Conservation (phyloP, 2,113 vertebrate genomes). For the Gopherus flavomarginatus region DNA sequence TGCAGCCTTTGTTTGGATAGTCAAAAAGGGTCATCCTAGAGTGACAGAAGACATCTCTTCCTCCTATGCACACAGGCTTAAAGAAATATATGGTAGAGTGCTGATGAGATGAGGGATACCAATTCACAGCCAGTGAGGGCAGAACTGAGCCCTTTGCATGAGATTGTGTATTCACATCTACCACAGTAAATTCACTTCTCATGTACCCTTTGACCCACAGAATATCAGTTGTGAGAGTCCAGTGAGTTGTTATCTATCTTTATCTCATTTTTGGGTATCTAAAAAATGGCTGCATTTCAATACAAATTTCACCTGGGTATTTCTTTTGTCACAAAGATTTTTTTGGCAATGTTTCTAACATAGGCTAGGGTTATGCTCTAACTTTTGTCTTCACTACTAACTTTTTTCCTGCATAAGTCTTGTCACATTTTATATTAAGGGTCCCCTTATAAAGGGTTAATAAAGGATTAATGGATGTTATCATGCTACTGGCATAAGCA, state of each 20-base stretch:
- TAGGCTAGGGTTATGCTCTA: background rate
- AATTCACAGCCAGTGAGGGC: background rate
- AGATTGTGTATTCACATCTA: background rate
- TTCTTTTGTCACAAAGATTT: background rate
- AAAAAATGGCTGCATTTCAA: background rate
- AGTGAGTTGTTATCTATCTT: background rate
- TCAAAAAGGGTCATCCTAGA: background rate
- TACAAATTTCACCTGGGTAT: background rate
- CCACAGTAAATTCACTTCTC: background rate
- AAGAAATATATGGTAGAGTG: background rate
- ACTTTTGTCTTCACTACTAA: background rate
- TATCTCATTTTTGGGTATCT: background rate
- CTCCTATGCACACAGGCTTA: background rate
- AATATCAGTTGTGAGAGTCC: accelerated
- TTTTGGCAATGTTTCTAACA: background rate
- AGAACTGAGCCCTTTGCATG: background rate
- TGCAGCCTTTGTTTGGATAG: background rate
- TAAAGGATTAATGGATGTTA: background rate
- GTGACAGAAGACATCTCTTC: background rate
- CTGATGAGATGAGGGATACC: background rate
- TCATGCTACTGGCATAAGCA: background rate
- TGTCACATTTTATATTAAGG: background rate
- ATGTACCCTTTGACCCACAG: background rate
- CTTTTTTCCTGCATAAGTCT: background rate
- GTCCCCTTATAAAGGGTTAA: background rate